Evolutionary conservation across 1,140 invertebrate species (phyloP).

Genomic region (Maniola jurtina): DNA sequence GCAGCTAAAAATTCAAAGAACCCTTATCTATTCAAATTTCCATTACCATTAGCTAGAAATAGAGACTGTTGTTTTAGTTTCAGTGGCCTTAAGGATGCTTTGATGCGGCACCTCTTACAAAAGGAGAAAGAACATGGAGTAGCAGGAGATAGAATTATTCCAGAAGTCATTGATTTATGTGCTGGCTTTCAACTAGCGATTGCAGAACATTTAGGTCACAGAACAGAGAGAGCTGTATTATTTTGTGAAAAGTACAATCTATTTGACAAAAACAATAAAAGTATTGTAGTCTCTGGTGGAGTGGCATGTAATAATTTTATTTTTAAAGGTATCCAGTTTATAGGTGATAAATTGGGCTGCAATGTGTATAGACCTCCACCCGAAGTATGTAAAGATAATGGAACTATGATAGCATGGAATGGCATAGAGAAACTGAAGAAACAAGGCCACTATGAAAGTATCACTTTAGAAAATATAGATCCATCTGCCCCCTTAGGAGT

Average conservation of each 20-base stretch:
- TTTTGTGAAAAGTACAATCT: slow-evolving; percentile 83
- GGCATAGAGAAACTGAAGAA: slow-evolving; percentile 87
- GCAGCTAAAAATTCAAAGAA: slow-evolving; percentile 85
- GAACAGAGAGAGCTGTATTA: slow-evolving; percentile 90
- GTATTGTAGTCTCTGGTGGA: slow-evolving; percentile 93
- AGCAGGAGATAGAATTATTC: slow-evolving; percentile 85
- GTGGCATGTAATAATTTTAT: slow-evolving; percentile 96
- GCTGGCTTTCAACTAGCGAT: slow-evolving; percentile 89
- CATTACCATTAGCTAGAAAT: slow-evolving; percentile 79
- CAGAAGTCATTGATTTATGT: slow-evolving; percentile 91
- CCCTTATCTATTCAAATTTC: slow-evolving; percentile 84
- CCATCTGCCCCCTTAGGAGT: slow-evolving; percentile 52
- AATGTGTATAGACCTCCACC: slow-evolving; percentile 87
- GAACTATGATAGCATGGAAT: slow-evolving; percentile 99
- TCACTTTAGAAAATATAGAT: slow-evolving; percentile 44
- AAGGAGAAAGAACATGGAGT: slow-evolving; percentile 65
- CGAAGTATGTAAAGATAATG: slow-evolving; percentile 97
- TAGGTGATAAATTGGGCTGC: slow-evolving; percentile 85
- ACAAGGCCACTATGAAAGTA: slow-evolving; percentile 38
- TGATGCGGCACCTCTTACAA: slow-evolving; percentile 45
- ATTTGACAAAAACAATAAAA: slow-evolving; percentile 79
- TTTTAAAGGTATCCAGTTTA: slow-evolving; percentile 81
- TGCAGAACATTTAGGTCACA: slow-evolving; percentile 88
- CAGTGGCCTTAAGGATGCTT: slow-evolving; percentile 63
- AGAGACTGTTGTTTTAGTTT: slow-evolving; percentile 75